Percentiles rank a stretch among this genome's conserved stretches.
Evolutionary conservation across 2,113 vertebrate species (phyloP).

Genomic region (Bos indicus): DNA sequence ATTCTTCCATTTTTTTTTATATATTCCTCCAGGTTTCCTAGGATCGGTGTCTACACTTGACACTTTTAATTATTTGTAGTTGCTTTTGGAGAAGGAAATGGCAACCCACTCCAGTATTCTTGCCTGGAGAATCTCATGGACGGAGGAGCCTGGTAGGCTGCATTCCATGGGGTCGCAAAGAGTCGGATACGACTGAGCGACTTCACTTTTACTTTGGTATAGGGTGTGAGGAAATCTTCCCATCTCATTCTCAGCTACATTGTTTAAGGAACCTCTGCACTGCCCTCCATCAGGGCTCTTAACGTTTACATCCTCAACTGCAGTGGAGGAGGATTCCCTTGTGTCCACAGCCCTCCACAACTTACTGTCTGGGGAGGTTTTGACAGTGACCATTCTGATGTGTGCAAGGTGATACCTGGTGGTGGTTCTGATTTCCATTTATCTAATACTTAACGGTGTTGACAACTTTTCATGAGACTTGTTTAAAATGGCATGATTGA

Average conservation of each 20-base stretch:
- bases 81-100: too few relatives aligned
- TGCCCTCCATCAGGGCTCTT: background rate
- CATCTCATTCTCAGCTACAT: background rate
- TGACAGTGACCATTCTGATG: background rate
- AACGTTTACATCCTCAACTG: background rate
- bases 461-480: background rate
- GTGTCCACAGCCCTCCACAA: background rate
- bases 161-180: too few relatives aligned
- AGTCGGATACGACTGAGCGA: too few relatives aligned
- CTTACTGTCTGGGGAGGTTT: background rate
- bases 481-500: background rate
- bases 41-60: background rate
- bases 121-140: too few relatives aligned
- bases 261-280: background rate
- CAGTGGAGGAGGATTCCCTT: background rate
- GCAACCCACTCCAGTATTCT: too few relatives aligned
- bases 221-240: background rate
- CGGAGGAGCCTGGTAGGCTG: too few relatives aligned
- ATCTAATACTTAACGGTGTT: background rate
- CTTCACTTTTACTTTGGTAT: background rate
- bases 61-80: too few relatives aligned
- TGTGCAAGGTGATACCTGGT: background rate
- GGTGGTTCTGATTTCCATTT: background rate
- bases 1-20: rapidly evolving
- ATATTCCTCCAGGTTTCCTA: background rate